Evolutionary conservation across 2,888 invertebrate species (phyloP), one percentile per base, ranked within the genome.

Genomic region (Dryomyza anilis): DNA sequence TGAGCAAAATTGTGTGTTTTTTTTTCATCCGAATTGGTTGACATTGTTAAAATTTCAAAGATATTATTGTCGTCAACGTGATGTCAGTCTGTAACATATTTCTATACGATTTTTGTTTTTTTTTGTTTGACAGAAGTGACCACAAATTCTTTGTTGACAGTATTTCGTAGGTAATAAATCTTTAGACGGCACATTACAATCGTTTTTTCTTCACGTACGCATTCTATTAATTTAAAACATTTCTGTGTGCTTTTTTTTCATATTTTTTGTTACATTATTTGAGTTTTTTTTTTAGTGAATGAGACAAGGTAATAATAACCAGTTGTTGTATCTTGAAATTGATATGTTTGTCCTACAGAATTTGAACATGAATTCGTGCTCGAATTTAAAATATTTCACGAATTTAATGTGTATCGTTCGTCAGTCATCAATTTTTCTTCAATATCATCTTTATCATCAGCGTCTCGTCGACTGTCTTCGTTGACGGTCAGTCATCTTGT

Each of bases 1-100:
- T 72, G 70, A 69, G 66, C 70, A 68, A 70, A 72, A 69, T 72
- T 72, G 72, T 69, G 71, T n/a, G n/a, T n/a, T n/a, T n/a, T n/a
- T n/a, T n/a, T n/a, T n/a, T n/a, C n/a, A n/a, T n/a, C n/a, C n/a
- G n/a, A n/a, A n/a, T n/a, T n/a, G n/a, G n/a, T n/a, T n/a, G n/a
- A n/a, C n/a, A n/a, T n/a, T n/a, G 12, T 36, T 23, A 16, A 48
- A 25, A 43, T 14, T 21, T 56, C 43, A 30, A 23, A 61, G 33
- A 50, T n/a, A 45, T 62, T 55, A 48, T 61, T 57, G 58, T 60
- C 61, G 33, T 33, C 30, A 53, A 53, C 46, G 57, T 67, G 56
- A 62, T 65, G 53, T 57, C 68, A 65, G 60, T 69, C n/a, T n/a
- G n/a, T n/a, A n/a, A n/a, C n/a, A n/a, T n/a, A n/a, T n/a, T n/a